Percentiles rank a stretch among this genome's conserved stretches.
phyloP scores from a whole-genome alignment of 2,113 vertebrate species.

The Ondatra zibethicus region DNA sequence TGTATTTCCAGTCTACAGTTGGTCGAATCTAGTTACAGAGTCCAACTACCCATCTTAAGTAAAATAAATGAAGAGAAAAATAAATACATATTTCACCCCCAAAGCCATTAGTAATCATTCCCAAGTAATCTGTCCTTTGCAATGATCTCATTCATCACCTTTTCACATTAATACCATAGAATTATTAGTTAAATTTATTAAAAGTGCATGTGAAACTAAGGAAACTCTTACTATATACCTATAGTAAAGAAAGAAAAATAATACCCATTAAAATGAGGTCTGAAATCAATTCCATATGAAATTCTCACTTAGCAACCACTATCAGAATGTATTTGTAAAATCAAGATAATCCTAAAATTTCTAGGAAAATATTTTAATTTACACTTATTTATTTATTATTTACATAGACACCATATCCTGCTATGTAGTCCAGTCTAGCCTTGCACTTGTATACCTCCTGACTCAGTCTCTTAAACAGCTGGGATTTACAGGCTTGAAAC shows the following conservation, averaged over 20 bases:
- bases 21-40: neutral
- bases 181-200: conserved; percentile 39
- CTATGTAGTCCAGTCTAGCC: neutral
- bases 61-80: neutral
- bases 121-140: neutral
- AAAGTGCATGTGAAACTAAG: conserved; percentile 52
- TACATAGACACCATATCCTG: no score
- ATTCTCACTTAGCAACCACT: conserved; percentile 57
- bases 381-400: neutral
- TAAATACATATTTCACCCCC: neutral
- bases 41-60: neutral
- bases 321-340: neutral
- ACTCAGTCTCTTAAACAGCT: neutral
- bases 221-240: conserved; percentile 24
- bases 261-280: conserved; percentile 48
- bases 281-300: conserved; percentile 60
- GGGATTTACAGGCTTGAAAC: neutral
- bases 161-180: neutral
- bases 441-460: neutral
- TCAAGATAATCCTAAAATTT: conserved; percentile 66
- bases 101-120: conserved; percentile 40
- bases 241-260: neutral
- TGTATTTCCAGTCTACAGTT: neutral
- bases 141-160: neutral
- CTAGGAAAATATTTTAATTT: conserved; percentile 29